Conservation (phyloP, 2,113 vertebrate species). For the Terrapene triunguis region DNA sequence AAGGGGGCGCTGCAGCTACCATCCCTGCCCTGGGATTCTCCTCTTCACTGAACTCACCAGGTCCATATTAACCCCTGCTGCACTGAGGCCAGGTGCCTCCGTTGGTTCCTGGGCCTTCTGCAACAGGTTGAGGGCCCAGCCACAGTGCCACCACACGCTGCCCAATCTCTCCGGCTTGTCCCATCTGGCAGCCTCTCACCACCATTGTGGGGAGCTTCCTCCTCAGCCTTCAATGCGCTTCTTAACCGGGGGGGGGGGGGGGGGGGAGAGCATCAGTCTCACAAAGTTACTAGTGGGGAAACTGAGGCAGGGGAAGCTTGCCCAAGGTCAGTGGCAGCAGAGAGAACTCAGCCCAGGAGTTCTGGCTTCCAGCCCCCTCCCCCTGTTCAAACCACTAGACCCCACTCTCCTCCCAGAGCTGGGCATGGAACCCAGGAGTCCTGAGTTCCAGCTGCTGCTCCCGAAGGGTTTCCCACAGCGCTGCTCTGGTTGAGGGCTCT, state of each 20-base stretch:
- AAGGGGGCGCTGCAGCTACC: background rate
- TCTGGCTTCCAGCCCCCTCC: background rate
- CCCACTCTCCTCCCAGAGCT: background rate
- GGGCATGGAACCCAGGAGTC: background rate
- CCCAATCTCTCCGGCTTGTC: background rate
- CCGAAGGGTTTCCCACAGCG: background rate
- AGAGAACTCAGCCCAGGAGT: background rate
- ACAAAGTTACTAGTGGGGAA: background rate
- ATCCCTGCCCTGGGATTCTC: background rate
- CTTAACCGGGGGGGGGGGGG: background rate
- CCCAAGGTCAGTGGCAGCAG: background rate
- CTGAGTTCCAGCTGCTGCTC: background rate
- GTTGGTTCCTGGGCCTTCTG: background rate
- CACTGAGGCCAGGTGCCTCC: background rate
- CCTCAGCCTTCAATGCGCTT: background rate
- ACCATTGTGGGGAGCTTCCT: background rate
- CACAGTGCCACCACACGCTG: background rate
- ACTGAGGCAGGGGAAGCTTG: background rate
- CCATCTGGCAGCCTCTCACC: background rate
- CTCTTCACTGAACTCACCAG: background rate
- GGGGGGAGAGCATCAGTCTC: background rate
- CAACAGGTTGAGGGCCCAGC: background rate
- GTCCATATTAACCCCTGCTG: background rate
- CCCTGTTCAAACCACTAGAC: background rate
- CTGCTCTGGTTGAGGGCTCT: background rate